Evolutionary conservation across 1,140 invertebrate species (phyloP).

Genomic region (Phymastichus coffea): DNA sequence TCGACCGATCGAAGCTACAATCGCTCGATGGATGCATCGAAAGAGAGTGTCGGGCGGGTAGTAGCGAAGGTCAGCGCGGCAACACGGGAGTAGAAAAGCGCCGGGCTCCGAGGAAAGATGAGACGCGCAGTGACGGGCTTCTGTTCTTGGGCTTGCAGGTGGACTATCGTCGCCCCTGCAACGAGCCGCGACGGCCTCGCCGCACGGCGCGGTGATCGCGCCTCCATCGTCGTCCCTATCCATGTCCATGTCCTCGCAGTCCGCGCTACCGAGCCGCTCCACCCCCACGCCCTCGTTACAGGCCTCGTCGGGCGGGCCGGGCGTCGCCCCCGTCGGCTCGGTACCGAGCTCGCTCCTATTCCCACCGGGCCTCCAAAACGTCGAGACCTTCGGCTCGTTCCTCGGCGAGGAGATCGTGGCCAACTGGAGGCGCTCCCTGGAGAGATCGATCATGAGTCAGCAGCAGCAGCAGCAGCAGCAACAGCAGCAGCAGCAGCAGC

Average conservation of each 20-base stretch:
- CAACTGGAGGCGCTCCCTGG: conserved; percentile 73
- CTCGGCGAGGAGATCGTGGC: conserved; percentile 77
- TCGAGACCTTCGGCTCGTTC: conserved; percentile 69
- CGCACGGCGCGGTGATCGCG: conserved; percentile 47
- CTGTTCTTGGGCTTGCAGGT: conserved; percentile 58
- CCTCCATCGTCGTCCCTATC: conserved; percentile 45
- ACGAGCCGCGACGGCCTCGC: conserved; percentile 55
- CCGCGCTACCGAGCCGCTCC: conserved; percentile 50
- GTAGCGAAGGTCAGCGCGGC: no score
- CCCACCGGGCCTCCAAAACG: conserved; percentile 66
- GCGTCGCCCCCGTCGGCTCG: conserved; percentile 42
- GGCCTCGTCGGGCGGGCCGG: background rate
- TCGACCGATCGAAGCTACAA: no score
- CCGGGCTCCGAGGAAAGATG: no score
- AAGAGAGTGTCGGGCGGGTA: conserved; percentile 52
- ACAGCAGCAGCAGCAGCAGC: no score
- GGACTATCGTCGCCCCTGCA: conserved; percentile 58
- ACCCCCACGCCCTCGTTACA: conserved; percentile 57
- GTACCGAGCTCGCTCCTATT: conserved; percentile 57
- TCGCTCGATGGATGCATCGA: conserved; percentile 41
- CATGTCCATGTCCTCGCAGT: conserved; percentile 47
- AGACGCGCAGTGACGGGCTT: no score
- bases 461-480: conserved; percentile 49
- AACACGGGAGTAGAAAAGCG: no score
- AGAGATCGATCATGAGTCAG: conserved; percentile 62